phyloP scores from a whole-genome alignment of 2,113 vertebrate genomes.

The Pyxicephalus adspersus region DNA sequence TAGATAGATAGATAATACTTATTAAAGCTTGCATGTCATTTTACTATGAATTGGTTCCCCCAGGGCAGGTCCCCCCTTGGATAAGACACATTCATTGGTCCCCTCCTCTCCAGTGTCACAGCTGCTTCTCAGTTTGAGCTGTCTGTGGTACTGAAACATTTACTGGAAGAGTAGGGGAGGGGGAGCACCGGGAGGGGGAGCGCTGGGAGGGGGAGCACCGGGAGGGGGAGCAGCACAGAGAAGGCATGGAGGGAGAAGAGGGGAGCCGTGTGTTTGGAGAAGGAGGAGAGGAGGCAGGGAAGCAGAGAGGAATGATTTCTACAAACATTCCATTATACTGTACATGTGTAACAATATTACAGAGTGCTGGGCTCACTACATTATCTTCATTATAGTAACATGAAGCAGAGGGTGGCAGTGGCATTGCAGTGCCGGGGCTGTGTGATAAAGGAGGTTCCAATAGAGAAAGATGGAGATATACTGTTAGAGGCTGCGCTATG shows the following conservation, averaged over 20 bases:
- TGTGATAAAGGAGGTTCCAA: neutral
- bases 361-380: neutral
- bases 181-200: too few relatives aligned
- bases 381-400: too few relatives aligned
- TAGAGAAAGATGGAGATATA: neutral
- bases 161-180: slow-evolving; percentile 42
- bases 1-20: neutral
- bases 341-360: neutral
- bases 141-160: slow-evolving; percentile 52
- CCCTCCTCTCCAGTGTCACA: slow-evolving; percentile 10
- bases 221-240: neutral
- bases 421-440: neutral
- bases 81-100: neutral
- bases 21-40: neutral
- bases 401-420: neutral
- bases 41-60: neutral
- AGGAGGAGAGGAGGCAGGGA: neutral
- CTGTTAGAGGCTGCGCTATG: neutral
- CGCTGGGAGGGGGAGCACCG: neutral
- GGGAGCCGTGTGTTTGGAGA: neutral
- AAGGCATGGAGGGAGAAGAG: neutral
- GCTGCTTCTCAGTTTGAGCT: slow-evolving; percentile 35
- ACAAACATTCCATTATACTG: neutral
- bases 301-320: neutral
- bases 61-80: neutral